Evolutionary conservation across 1,140 invertebrate species (phyloP), one percentile per base, ranked within the genome.

Genomic region (Aphis craccivora): DNA sequence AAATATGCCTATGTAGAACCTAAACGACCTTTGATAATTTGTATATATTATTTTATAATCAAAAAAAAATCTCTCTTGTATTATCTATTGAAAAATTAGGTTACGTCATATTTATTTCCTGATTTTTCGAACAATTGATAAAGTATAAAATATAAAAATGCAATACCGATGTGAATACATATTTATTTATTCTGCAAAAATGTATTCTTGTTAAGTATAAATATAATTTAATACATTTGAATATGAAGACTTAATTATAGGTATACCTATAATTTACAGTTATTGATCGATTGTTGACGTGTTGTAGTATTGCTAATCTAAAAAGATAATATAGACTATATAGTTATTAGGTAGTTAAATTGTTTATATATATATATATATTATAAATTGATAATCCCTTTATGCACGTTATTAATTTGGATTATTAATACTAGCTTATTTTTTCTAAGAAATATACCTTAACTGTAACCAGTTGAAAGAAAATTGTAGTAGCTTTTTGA

Each of bases 1-100:
- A 88, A 40, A 88, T 35, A 9, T 22, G 45, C 14, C 8, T 88
- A 48, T 89, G 18, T 51, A 22, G 25, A 43, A 87, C 30, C 30
- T 87, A 87, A 76, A 87, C 35, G 48, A 89, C 48, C 48, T 89
- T 89, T 89, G 7, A 89, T 89, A n/a, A 51, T 89, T 37, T 53
- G 35, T 89, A 22, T 35, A 35, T 1, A 53, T 22, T 89, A 53
- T 89, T 53, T 88, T 89, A 37, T 89, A 53, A 89, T 89, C 48
- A 23, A 20, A 53, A 89, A 51, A 88, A n/a, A 51, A 23, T 88
- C 22, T 89, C 1, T 11, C 20, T n/a, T 89, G n/a, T 37, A 53
- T 23, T 89, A 89, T 43, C 37, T 55, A 2, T 60, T 40, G 40
- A 40, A 40, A 43, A 90, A 43, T 60, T 90, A 60, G 53, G 23